These are phyloP conservation scores for Zoanthus sociatus DNA, from an alignment of 92 coral and sea anemone species.

Conservation along the genomic window DNA sequence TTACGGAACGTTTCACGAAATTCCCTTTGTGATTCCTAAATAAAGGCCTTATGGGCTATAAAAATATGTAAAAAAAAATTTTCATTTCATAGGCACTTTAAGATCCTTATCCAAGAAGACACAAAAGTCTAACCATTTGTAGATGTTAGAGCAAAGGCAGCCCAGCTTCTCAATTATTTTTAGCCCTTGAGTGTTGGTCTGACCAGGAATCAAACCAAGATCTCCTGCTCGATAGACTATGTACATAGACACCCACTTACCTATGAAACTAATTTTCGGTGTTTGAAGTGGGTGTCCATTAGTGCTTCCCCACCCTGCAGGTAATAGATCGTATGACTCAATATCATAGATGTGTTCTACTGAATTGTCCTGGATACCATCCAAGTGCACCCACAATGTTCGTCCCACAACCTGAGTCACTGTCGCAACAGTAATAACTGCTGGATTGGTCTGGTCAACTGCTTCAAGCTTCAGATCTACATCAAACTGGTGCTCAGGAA, in stretches of 20 bases:
- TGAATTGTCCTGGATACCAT: conserved; percentile 73
- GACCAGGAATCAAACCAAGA: no score
- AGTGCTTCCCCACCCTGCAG: conserved; percentile 91
- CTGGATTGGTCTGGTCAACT: conserved; percentile 82
- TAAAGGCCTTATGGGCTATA: no score
- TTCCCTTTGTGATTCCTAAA: no score
- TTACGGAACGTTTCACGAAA: no score
- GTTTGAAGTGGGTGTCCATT: conserved; percentile 85
- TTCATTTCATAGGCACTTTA: no score
- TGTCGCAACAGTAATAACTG: conserved; percentile 77
- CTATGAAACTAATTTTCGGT: conserved; percentile 42
- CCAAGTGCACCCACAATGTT: conserved; percentile 80
- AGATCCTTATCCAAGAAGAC: neutral
- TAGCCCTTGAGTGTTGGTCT: neutral
- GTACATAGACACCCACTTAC: neutral
- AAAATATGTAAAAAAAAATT: no score
- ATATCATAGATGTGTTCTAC: conserved; percentile 88
- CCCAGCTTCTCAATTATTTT: no score
- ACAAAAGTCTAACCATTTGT: no score
- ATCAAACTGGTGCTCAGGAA: conserved; percentile 73
- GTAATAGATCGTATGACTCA: conserved; percentile 80
- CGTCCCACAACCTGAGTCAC: conserved; percentile 91
- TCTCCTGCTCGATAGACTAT: no score
- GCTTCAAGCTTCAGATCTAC: conserved; percentile 82
- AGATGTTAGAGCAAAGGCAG: no score